These are phyloP conservation scores for Leguminivora glycinivorella DNA, from an alignment of 1,140 invertebrate genomes.

Conservation along the genomic window DNA sequence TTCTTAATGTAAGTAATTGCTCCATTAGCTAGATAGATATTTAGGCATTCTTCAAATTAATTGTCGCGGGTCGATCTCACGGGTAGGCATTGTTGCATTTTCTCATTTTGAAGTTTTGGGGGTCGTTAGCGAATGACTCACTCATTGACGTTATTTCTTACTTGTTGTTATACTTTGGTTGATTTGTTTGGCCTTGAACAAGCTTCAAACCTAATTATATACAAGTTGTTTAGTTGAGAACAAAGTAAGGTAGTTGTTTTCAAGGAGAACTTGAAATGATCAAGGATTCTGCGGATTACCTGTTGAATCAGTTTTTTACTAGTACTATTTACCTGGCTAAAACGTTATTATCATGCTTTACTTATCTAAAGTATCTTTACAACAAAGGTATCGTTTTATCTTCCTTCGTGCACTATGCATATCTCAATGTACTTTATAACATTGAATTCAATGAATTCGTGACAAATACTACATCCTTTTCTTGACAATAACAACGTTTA, in stretches of 20 bases:
- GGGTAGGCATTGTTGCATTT: slow-evolving; percentile 29
- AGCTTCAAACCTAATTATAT: background rate
- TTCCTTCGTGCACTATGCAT: background rate
- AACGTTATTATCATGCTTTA: background rate
- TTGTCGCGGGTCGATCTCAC: slow-evolving; percentile 66
- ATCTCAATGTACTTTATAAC: no score
- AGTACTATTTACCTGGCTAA: background rate
- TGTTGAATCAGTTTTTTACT: no score
- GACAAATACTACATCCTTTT: no score
- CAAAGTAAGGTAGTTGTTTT: background rate
- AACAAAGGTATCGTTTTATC: background rate
- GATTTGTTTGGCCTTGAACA: slow-evolving; percentile 8
- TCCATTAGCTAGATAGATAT: slow-evolving; percentile 73
- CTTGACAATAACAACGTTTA: no score
- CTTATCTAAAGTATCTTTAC: background rate
- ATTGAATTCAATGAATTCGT: no score
- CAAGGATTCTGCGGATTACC: background rate
- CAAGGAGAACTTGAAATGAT: background rate
- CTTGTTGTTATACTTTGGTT: background rate
- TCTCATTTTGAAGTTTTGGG: background rate
- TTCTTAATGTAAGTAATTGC: slow-evolving; percentile 57
- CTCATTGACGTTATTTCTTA: slow-evolving; percentile 5
- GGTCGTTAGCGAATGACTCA: slow-evolving; percentile 16
- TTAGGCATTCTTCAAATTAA: slow-evolving; percentile 73
- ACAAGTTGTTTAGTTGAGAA: background rate